Percentiles rank a stretch among this genome's conserved stretches.
Conservation (phyloP, 2,113 vertebrate species). For the Gasterosteus nipponicus region DNA sequence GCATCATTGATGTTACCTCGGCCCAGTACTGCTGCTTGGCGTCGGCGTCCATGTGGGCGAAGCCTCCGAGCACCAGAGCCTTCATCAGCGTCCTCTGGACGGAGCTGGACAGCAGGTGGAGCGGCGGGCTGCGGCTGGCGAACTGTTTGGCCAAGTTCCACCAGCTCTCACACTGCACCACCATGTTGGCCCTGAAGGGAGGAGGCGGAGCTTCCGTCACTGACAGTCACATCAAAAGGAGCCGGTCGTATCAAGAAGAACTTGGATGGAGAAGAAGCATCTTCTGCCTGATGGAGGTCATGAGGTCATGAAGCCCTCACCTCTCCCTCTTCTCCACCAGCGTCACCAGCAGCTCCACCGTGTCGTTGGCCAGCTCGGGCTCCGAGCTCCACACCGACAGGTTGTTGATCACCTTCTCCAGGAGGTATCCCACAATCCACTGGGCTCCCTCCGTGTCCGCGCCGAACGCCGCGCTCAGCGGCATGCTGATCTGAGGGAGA, state of each 20-base stretch:
- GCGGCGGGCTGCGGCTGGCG: constrained; percentile 92
- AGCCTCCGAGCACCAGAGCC: constrained; percentile 95
- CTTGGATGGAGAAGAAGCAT: too few relatives aligned
- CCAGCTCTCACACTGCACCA: constrained; percentile 98
- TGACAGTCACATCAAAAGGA: not conserved
- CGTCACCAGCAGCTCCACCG: constrained; percentile 96
- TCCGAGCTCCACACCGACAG: constrained; percentile 98
- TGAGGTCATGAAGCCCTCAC: constrained; percentile 68
- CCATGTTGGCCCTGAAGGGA: constrained; percentile 92
- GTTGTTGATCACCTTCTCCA: constrained; percentile 99
- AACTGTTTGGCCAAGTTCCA: constrained; percentile 99
- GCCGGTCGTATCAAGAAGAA: too few relatives aligned
- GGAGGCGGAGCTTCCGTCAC: not conserved
- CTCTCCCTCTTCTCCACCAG: constrained; percentile 97
- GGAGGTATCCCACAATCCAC: constrained; percentile 98
- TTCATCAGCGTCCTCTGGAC: constrained; percentile 98
- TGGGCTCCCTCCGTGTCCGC: constrained; percentile 96
- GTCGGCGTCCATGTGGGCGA: constrained; percentile 98
- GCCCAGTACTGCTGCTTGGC: constrained; percentile 99
- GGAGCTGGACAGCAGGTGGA: constrained; percentile 94
- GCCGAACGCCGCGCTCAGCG: constrained; percentile 95
- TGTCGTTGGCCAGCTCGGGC: constrained; percentile 94
- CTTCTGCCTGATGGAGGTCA: too few relatives aligned
- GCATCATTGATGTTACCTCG: constrained; percentile 76
- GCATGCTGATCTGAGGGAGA: constrained; percentile 90